A percentile compares a stretch with the other conserved stretches of the same genome.
These are phyloP conservation scores for Drosophila biarmipes DNA, from an alignment of 1,140 invertebrate species.

Conservation along the genomic window DNA sequence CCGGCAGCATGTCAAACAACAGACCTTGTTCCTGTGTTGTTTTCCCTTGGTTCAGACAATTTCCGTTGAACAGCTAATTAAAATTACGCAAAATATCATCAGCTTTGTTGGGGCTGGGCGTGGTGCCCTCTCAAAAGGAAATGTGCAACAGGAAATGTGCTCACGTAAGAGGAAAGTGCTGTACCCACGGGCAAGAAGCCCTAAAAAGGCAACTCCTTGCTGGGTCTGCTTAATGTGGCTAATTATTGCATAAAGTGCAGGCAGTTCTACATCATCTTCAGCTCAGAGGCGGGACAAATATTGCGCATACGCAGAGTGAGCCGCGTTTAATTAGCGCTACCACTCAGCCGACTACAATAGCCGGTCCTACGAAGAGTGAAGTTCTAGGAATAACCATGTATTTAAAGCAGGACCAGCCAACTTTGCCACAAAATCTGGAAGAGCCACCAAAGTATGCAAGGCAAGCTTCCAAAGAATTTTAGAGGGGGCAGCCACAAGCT, in stretches of 20 bases:
- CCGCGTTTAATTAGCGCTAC: conserved; percentile 43
- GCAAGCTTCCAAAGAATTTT: background rate
- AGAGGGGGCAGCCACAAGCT: conserved; percentile 6
- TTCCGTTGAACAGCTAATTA: conserved; percentile 72
- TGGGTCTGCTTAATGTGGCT: background rate
- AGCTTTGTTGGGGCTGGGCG: conserved; percentile 13
- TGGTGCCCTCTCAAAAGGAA: conserved; percentile 23
- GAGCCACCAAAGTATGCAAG: conserved; percentile 41
- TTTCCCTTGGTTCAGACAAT: conserved; percentile 48
- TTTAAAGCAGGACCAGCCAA: background rate
- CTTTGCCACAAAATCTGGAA: conserved; percentile 1
- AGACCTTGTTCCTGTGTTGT: background rate
- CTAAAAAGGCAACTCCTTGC: conserved; percentile 5
- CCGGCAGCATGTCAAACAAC: background rate
- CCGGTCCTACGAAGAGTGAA: background rate
- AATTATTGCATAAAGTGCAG: conserved; percentile 21
- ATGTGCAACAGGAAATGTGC: conserved; percentile 63
- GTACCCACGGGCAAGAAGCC: conserved; percentile 6
- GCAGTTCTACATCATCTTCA: background rate
- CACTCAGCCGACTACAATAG: conserved; percentile 24
- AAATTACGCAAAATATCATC: conserved; percentile 69
- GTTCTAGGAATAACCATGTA: background rate
- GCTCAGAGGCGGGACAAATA: background rate
- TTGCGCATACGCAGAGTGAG: conserved; percentile 29
- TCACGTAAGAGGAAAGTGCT: conserved; percentile 55